These are phyloP conservation scores for Urocitellus parryii DNA, from an alignment of 2,113 vertebrate genomes.

Conservation along the genomic window DNA sequence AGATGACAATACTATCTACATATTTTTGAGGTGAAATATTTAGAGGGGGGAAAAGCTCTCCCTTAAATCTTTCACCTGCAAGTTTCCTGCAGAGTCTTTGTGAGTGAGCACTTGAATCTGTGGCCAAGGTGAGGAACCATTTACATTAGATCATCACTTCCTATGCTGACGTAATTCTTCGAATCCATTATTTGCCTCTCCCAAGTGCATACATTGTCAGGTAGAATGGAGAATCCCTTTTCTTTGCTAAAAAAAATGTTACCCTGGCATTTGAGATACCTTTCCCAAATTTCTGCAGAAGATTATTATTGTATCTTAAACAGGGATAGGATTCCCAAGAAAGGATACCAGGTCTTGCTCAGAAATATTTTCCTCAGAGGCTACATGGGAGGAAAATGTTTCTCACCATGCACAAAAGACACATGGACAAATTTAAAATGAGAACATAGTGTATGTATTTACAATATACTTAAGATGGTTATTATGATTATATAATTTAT, in stretches of 20 bases:
- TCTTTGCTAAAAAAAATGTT: not conserved
- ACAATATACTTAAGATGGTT: not conserved
- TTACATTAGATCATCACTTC: constrained; percentile 1
- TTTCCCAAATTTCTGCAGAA: not conserved
- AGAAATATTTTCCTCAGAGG: not conserved
- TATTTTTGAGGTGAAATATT: not conserved
- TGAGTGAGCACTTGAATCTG: constrained; percentile 18
- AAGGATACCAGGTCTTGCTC: not conserved
- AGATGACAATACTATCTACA: not conserved
- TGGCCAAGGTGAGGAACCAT: not conserved
- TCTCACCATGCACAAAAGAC: not conserved
- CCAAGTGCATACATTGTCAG: not conserved
- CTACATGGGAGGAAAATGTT: not conserved
- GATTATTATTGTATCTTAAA: not conserved
- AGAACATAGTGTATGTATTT: not conserved
- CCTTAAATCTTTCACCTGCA: not conserved
- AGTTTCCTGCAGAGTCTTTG: not conserved
- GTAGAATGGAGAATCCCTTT: constrained; percentile 3
- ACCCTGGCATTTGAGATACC: not conserved
- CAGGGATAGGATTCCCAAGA: not conserved
- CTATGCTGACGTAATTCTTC: not conserved
- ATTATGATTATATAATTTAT: not conserved
- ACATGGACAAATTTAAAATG: not conserved
- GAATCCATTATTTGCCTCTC: constrained; percentile 22
- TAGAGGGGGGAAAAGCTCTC: not conserved